Percentiles rank a stretch among this genome's conserved stretches.
Conservation (phyloP, 2,888 invertebrate species). For the Thereva unica region DNA sequence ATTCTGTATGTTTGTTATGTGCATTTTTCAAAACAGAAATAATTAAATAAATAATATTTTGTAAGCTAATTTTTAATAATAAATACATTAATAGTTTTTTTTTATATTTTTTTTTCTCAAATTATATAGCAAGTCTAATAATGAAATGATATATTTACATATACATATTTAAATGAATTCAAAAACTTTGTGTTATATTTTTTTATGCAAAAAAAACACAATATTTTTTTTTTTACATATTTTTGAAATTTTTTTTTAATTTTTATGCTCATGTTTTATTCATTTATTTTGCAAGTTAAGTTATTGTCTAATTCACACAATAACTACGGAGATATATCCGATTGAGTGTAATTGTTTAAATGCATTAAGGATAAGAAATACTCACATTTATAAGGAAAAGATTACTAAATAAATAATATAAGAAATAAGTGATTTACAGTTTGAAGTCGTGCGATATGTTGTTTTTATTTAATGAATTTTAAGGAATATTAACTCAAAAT, state of each 20-base stretch:
- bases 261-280: slow-evolving; percentile 24
- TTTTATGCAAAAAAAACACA: slow-evolving; percentile 20
- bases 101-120: too few species aligned
- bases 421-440: too few species aligned
- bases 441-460: too few species aligned
- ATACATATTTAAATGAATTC: background rate
- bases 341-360: slow-evolving; percentile 13
- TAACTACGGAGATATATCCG: slow-evolving; percentile 46
- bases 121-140: too few species aligned
- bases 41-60: background rate
- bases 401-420: too few species aligned
- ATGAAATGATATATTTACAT: background rate
- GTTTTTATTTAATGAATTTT: too few species aligned
- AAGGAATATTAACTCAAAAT: too few species aligned
- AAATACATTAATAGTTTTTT: too few species aligned
- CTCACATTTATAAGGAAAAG: too few species aligned
- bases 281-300: slow-evolving; percentile 11
- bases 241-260: slow-evolving; percentile 15
- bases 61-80: too few species aligned
- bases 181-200: background rate
- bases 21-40: background rate
- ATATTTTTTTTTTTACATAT: slow-evolving; percentile 1
- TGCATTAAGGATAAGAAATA: slow-evolving; percentile 15
- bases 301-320: slow-evolving; percentile 59
- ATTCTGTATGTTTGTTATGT: slow-evolving; percentile 5